Evolutionary conservation across 2,888 invertebrate species (phyloP).

Genomic region (Eupeodes latifasciatus): DNA sequence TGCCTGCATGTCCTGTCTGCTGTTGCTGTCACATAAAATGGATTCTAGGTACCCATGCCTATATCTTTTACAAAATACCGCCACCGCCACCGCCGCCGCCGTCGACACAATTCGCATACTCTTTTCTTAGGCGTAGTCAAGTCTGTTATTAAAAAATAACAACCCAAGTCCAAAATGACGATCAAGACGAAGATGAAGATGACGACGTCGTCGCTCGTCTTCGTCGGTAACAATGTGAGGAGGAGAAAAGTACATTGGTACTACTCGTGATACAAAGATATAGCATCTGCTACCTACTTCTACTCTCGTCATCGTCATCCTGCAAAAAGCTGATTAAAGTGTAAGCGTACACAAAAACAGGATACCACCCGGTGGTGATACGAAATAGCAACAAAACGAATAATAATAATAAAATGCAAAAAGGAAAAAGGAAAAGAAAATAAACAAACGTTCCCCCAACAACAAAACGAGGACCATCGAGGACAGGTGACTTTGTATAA

Average conservation of each 20-base stretch:
- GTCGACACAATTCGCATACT: constrained; percentile 25
- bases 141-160: constrained; percentile 63
- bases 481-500: constrained; percentile 66
- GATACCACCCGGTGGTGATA: constrained; percentile 49
- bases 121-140: constrained; percentile 35
- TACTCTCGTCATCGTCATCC: constrained; percentile 47
- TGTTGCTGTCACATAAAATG: constrained; percentile 68
- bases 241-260: constrained; percentile 36
- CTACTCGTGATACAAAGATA: constrained; percentile 26
- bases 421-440: background rate
- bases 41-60: constrained; percentile 32
- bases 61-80: constrained; percentile 48
- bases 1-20: constrained; percentile 57
- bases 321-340: constrained; percentile 69
- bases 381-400: constrained; percentile 25
- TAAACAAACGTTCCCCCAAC: constrained; percentile 21
- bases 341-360: constrained; percentile 62
- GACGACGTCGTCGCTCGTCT: background rate
- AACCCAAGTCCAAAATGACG: constrained; percentile 24
- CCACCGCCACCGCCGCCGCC: constrained; percentile 9
- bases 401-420: constrained; percentile 7
- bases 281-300: constrained; percentile 64
- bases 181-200: background rate
- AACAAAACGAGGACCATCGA: constrained; percentile 27
- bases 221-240: background rate